These are phyloP conservation scores for Crioceris asparagi DNA, from an alignment of 2,888 invertebrate genomes.

Conservation along the genomic window DNA sequence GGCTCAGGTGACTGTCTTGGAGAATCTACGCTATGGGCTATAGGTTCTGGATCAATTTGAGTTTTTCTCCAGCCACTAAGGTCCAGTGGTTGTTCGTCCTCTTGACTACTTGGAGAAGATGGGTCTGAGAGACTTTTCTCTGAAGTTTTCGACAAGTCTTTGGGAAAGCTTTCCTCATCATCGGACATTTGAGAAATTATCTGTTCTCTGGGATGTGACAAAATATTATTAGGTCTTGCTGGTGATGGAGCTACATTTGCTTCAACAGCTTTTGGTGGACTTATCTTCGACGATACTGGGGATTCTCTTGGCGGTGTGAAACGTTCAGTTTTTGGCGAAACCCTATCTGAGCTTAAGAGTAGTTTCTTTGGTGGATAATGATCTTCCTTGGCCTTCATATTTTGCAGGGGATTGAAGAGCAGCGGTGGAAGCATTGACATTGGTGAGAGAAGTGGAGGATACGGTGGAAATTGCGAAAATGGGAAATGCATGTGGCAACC, in stretches of 20 bases:
- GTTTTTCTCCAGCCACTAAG: slow-evolving; percentile 44
- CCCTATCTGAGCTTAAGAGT: background rate
- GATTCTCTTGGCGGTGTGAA: slow-evolving; percentile 47
- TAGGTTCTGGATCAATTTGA: slow-evolving; percentile 6
- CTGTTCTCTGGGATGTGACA: slow-evolving; percentile 9
- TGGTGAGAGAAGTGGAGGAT: slow-evolving; percentile 33
- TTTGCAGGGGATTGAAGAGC: slow-evolving; percentile 45
- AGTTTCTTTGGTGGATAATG: background rate
- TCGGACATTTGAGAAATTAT: slow-evolving; percentile 6
- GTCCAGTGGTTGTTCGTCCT: slow-evolving; percentile 62
- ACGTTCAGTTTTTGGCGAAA: slow-evolving; percentile 33
- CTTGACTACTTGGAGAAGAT: slow-evolving; percentile 33
- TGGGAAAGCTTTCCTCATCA: slow-evolving; percentile 28
- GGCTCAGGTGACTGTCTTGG: slow-evolving; percentile 4
- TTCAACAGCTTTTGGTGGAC: slow-evolving; percentile 58
- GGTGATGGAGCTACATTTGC: slow-evolving; percentile 56
- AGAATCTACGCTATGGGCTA: too few species aligned
- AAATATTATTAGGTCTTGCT: slow-evolving; percentile 40
- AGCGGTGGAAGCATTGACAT: slow-evolving; percentile 53
- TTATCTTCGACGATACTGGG: slow-evolving; percentile 35
- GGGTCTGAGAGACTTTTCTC: slow-evolving; percentile 23
- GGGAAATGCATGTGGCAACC: slow-evolving; percentile 43
- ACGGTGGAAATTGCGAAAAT: slow-evolving; percentile 51
- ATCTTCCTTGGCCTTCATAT: background rate
- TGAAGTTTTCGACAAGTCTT: slow-evolving; percentile 28